Conservation (phyloP, 1,140 invertebrate genomes). For the Thrips palmi region DNA sequence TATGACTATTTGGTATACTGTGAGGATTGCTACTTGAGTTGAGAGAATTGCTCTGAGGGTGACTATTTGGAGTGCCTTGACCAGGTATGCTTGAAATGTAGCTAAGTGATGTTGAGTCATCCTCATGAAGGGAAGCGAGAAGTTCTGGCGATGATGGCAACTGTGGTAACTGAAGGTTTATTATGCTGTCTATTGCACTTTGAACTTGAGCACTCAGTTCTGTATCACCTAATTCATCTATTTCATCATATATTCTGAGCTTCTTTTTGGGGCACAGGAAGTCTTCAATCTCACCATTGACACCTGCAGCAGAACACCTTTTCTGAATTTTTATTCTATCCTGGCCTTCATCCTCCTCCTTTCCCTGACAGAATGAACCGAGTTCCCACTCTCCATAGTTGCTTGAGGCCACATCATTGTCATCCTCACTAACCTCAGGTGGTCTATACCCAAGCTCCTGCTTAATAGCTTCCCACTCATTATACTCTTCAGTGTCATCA, state of each 20-base stretch:
- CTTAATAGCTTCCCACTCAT: no score
- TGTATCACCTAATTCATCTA: neutral
- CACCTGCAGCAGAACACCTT: no score
- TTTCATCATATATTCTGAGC: no score
- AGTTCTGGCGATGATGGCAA: conserved; percentile 25
- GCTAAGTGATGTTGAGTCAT: conserved; percentile 11
- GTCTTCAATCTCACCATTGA: no score
- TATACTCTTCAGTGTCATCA: no score
- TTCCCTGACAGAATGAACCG: no score
- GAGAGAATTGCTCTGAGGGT: neutral
- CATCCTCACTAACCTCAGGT: no score
- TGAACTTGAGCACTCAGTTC: conserved; percentile 57
- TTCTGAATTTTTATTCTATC: no score
- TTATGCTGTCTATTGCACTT: conserved; percentile 56
- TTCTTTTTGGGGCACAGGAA: no score
- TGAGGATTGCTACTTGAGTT: neutral
- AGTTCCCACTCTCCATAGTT: no score
- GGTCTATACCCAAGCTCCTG: no score
- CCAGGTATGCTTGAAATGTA: conserved; percentile 11
- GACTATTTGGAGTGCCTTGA: conserved; percentile 15
- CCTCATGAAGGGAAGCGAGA: conserved; percentile 12
- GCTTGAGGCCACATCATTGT: no score
- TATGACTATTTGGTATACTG: conserved; percentile 4
- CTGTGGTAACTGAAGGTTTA: conserved; percentile 54
- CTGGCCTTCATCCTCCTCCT: neutral